phyloP scores from a whole-genome alignment of 2,113 vertebrate genomes.

The Protobothrops mucrosquamatus region DNA sequence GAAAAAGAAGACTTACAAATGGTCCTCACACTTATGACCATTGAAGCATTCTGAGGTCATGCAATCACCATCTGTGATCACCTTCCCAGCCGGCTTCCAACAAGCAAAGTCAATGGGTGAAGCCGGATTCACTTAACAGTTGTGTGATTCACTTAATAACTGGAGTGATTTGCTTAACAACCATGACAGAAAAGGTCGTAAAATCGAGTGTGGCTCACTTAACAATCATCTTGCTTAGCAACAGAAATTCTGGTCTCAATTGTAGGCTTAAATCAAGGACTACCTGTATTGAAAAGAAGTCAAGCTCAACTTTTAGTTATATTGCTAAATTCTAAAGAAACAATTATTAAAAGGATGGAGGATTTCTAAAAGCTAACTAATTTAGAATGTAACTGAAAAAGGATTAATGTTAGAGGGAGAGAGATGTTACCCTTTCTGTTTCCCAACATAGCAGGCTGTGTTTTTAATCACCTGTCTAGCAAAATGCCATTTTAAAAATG shows the following conservation, averaged over 20 bases:
- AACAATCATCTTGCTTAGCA: neutral
- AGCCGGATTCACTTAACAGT: neutral
- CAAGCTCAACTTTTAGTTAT: constrained; percentile 25
- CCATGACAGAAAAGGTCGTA: neutral
- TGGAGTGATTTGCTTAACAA: neutral
- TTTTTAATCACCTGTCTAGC: constrained; percentile 65
- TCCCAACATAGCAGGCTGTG: constrained; percentile 54
- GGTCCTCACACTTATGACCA: neutral
- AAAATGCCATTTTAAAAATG: constrained; percentile 41
- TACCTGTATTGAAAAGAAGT: constrained; percentile 1
- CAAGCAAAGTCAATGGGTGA: neutral
- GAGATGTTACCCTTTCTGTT: constrained; percentile 27
- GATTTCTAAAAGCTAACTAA: constrained; percentile 29
- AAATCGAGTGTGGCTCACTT: neutral
- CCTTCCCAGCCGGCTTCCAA: neutral
- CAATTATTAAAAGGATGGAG: constrained; percentile 24
- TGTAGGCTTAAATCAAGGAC: neutral
- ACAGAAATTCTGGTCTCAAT: neutral
- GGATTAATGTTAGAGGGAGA: neutral
- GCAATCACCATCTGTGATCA: neutral
- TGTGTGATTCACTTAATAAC: neutral
- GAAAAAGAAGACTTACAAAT: neutral
- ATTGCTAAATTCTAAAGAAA: constrained; percentile 8
- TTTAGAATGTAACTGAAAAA: constrained; percentile 30
- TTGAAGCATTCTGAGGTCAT: neutral